These are phyloP conservation scores for Ianthella basta DNA, from an alignment of 37 sponge, comb jelly and placozoan species.

Conservation along the genomic window DNA sequence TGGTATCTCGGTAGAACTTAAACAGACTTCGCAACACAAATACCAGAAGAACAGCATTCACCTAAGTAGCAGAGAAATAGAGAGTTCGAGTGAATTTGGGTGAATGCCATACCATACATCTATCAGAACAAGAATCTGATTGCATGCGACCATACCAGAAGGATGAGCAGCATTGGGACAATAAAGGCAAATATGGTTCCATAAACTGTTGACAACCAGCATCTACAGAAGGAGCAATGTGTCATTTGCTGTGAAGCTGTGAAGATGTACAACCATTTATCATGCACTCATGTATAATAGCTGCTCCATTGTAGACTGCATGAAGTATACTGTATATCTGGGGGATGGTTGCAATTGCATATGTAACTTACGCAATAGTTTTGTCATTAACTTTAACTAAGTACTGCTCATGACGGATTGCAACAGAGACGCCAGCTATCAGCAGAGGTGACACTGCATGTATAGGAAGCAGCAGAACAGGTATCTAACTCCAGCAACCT, in stretches of 20 bases:
- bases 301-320: too few species aligned
- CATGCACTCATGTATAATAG: too few species aligned
- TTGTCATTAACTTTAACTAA: not conserved
- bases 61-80: not conserved
- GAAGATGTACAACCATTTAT: too few species aligned
- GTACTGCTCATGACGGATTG: constrained; percentile 24
- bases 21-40: constrained; percentile 22
- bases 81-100: too few species aligned
- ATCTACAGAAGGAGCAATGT: not conserved
- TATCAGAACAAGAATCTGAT: too few species aligned
- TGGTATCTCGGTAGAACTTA: not conserved
- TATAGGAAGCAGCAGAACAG: not conserved
- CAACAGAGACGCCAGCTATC: constrained; percentile 9
- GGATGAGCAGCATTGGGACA: constrained; percentile 12
- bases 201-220: constrained; percentile 12
- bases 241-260: too few species aligned
- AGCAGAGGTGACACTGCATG: not conserved
- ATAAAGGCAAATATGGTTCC: constrained; percentile 29
- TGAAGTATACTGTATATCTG: too few species aligned
- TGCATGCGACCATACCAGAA: constrained; percentile 25
- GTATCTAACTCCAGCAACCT: too few species aligned
- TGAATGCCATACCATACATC: too few species aligned
- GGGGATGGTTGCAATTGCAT: too few species aligned
- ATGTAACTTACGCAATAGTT: constrained; percentile 27
- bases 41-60: not conserved